Conservation (phyloP, 2,113 vertebrate genomes). For the Pelobates fuscus region DNA sequence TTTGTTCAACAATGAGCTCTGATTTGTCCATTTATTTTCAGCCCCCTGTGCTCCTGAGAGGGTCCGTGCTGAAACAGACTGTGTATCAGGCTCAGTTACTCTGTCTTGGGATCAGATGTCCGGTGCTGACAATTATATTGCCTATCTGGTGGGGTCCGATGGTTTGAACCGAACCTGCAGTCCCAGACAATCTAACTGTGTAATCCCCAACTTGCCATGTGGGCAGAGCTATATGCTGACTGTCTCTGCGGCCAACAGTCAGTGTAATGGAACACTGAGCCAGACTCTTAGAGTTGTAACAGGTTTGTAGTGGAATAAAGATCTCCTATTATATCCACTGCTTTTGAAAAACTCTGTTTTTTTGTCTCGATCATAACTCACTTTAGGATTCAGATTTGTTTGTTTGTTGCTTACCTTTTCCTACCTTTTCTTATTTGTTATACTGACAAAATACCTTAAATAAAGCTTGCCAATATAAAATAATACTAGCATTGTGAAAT, state of each 20-base stretch:
- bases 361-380: neutral
- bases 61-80: conserved; percentile 37
- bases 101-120: conserved; percentile 68
- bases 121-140: conserved; percentile 59
- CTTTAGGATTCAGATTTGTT: neutral
- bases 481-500: too few relatives aligned
- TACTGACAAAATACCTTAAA: too few relatives aligned
- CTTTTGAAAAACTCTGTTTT: too few relatives aligned
- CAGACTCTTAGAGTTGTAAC: conserved; percentile 2
- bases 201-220: conserved; percentile 64
- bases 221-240: conserved; percentile 61
- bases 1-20: too few relatives aligned
- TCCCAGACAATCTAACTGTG: conserved; percentile 59
- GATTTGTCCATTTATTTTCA: neutral
- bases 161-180: conserved; percentile 62
- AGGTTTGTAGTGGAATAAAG: conserved; percentile 1
- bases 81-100: conserved; percentile 26
- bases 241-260: conserved; percentile 58
- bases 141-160: conserved; percentile 52
- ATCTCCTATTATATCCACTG: neutral
- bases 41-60: conserved; percentile 33
- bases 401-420: neutral
- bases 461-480: too few relatives aligned
- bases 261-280: conserved; percentile 61
- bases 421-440: too few relatives aligned